Base-by-base conservation (phyloP, 2,888 invertebrate species). In the Leptinotarsa haldemani region DNA sequence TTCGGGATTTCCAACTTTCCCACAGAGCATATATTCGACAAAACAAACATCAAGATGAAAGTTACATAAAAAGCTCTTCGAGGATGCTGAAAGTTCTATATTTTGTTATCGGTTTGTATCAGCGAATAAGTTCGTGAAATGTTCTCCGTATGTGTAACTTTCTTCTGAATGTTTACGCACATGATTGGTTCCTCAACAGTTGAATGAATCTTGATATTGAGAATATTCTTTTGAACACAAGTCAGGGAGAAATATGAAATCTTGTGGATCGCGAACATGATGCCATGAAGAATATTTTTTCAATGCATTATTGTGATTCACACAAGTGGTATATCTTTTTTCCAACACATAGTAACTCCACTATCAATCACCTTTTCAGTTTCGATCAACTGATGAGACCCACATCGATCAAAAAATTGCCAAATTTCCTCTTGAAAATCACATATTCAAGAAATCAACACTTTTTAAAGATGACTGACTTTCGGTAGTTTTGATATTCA, bases 21-120 rank as follows among this genome's bases (percentile, higher is more conserved):
- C 12, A 48, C 65, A 46, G 25, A 40, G 40, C 30, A 25, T n/a
- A 61, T 25, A 61, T 66, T 53, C 66, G 30, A 52, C 67, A 61
- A 63, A 66, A 48, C 67, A 71, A 67, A 63, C 71, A 67, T 71
- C 48, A 18, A 61, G 67, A 67, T 67, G 46, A 58, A 69, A 64
- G 73, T 73, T 53, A 69, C 47, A 65, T 56, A 46, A 65, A 64
- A 73, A 72, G 52, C 40, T 52, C 20, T 56, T 67, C 67, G 46
- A 30, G 46, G 53, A 67, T 30, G 5, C 56, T n/a, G 48, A 30
- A 67, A 67, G 53, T 67, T 67, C 25, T 40, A 67, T 52, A 67
- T 67, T 67, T 67, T 48, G 46, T 67, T 53, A 61, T 5, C n/a
- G 67, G 53, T 53, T 53, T 67, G n/a, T 53, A 67, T 67, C 52